Base-by-base conservation (phyloP, 2,113 vertebrate species). In the Hassar affinis region DNA sequence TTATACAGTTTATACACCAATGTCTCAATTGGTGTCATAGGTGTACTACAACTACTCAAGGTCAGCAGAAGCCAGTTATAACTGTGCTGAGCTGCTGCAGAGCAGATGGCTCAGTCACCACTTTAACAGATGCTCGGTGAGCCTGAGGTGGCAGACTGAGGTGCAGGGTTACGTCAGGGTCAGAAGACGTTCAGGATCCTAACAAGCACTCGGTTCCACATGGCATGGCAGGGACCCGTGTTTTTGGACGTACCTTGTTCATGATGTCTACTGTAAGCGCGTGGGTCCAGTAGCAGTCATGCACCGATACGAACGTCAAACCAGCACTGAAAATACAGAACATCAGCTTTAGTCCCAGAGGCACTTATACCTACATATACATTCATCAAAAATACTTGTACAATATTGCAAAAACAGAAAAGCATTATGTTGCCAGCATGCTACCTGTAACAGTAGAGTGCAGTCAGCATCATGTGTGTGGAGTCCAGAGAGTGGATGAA, bases 401-500 rank as follows among this genome's bases (percentile, higher is more conserved):
- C 47, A 74, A 18, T n/a, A 17, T 72, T 72, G 49, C 22, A n/a
- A 25, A 18, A 47, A 69, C 18, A 68, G 35, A 27, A 9, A 51
- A 51, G 2, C 14, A 51, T 51, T 14, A 72, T 49, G 2, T 17
- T 4, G 8, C 4, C 17, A 57, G 5, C 30, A 15, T 45, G 89
- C 51, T 84, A 99, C 98, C 96, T 95, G 38, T 96, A 92, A 89
- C 98, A 99, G 90, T 97, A 89, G 45, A 99, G 93, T 3, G 98
- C 94, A 0, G 98, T 99, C 30, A 99, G 94, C 98, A 99, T 99
- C 98, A 99, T 99, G 91, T 99, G 98, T 0, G 97, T 96, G 42
- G 98, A 99, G 90, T 99, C 98, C 90, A 99, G 91, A 0, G 98
- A 99, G 88, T 99, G 98, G 90, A 99, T 99, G 91, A 99, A 99